Evolutionary conservation across 2,113 vertebrate genomes (phyloP).

Genomic region (Scortum barcoo): DNA sequence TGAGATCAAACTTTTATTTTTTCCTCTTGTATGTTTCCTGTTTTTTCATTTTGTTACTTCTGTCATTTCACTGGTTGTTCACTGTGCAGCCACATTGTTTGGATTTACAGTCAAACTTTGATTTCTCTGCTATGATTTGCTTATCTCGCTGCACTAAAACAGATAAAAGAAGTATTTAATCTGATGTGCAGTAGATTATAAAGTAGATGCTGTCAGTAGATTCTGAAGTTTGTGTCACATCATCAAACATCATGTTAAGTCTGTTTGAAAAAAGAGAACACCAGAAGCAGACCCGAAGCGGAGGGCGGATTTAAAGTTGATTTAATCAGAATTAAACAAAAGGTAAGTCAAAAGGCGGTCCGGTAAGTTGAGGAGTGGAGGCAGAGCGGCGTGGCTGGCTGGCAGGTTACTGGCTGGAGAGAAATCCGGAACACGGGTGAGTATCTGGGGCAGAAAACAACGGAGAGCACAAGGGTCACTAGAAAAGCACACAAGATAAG

Average conservation of each 20-base stretch:
- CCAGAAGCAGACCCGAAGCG: no score
- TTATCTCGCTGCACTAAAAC: not conserved
- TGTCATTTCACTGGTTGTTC: not conserved
- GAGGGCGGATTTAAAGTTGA: no score
- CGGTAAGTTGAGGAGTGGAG: no score
- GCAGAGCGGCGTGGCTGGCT: no score
- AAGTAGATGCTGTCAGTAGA: not conserved
- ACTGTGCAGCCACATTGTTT: not conserved
- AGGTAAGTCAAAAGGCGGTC: no score
- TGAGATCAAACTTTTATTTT: not conserved
- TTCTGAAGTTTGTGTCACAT: not conserved
- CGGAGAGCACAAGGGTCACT: no score
- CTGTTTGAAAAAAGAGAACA: no score
- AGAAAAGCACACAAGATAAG: no score
- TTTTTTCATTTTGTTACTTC: not conserved
- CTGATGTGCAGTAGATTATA: not conserved
- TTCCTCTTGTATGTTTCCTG: not conserved
- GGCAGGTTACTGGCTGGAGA: no score
- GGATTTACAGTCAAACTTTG: not conserved
- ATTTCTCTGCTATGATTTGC: not conserved
- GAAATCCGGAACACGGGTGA: no score
- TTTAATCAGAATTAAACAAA: no score
- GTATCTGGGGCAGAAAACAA: no score
- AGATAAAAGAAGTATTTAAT: not conserved
- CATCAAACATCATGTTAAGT: not conserved